phyloP scores from a whole-genome alignment of 2,113 vertebrate species.

The Aix galericulata region DNA sequence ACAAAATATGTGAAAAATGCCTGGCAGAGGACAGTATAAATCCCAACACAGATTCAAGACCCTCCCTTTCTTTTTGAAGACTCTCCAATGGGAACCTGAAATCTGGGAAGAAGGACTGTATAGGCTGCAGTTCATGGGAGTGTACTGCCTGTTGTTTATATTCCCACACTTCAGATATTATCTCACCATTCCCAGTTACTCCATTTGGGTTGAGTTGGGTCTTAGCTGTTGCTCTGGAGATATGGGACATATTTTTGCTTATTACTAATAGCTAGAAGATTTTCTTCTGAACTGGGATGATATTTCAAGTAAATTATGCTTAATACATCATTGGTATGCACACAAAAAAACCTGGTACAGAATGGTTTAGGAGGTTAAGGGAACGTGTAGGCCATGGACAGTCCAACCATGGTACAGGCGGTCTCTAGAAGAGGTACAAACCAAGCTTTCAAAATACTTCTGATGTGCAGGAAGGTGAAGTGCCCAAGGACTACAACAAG shows the following conservation, averaged over 20 bases:
- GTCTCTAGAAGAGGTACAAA: neutral
- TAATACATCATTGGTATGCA: neutral
- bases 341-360: neutral
- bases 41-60: neutral
- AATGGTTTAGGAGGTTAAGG: neutral
- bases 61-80: neutral
- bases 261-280: neutral
- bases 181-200: neutral
- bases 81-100: neutral
- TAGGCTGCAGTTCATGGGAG: neutral
- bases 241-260: neutral
- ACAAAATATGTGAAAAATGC: neutral
- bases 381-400: neutral
- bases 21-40: neutral
- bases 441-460: neutral
- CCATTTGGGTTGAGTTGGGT: neutral
- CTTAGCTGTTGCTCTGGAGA: neutral
- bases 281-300: neutral
- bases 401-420: neutral
- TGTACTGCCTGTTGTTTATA: neutral
- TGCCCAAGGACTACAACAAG: neutral
- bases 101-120: neutral
- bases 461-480: neutral
- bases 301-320: neutral
- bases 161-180: neutral